These are phyloP conservation scores for Euglossa dilemma DNA, from an alignment of 1,140 invertebrate genomes.

Conservation along the genomic window DNA sequence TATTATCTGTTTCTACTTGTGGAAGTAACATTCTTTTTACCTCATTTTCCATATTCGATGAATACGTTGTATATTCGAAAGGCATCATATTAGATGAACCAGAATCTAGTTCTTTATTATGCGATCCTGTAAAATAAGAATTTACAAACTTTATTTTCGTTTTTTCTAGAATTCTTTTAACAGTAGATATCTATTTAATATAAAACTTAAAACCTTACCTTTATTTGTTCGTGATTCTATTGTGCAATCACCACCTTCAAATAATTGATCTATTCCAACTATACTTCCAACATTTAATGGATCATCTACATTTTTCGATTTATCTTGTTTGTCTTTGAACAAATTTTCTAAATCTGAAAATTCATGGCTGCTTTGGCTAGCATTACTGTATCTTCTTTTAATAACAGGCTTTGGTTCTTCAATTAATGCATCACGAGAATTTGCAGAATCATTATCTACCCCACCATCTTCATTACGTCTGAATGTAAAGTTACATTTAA, in stretches of 20 bases:
- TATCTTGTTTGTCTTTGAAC: conserved; percentile 71
- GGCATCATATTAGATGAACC: conserved; percentile 83
- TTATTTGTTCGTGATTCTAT: conserved; percentile 80
- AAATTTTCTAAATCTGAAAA: conserved; percentile 74
- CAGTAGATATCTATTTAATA: neutral
- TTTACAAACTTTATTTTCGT: neutral
- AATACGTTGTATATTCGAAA: conserved; percentile 16
- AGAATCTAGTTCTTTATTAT: conserved; percentile 81
- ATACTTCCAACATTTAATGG: conserved; percentile 76
- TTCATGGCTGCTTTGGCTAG: conserved; percentile 79
- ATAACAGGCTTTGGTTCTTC: conserved; percentile 72
- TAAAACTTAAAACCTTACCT: conserved; percentile 72
- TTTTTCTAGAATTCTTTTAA: neutral
- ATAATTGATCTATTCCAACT: conserved; percentile 83
- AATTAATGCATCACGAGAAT: conserved; percentile 78
- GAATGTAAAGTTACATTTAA: conserved; percentile 5
- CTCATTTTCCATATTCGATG: conserved; percentile 83
- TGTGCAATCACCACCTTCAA: conserved; percentile 80
- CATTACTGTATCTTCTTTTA: conserved; percentile 78
- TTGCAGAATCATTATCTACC: conserved; percentile 77
- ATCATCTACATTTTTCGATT: conserved; percentile 75
- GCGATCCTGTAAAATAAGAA: conserved; percentile 71
- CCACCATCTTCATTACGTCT: conserved; percentile 77
- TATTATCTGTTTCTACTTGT: conserved; percentile 73
- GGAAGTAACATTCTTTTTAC: conserved; percentile 78